Conservation (phyloP, 2,797 vertebrate genomes). For the Pipistrellus pygmaeus region DNA sequence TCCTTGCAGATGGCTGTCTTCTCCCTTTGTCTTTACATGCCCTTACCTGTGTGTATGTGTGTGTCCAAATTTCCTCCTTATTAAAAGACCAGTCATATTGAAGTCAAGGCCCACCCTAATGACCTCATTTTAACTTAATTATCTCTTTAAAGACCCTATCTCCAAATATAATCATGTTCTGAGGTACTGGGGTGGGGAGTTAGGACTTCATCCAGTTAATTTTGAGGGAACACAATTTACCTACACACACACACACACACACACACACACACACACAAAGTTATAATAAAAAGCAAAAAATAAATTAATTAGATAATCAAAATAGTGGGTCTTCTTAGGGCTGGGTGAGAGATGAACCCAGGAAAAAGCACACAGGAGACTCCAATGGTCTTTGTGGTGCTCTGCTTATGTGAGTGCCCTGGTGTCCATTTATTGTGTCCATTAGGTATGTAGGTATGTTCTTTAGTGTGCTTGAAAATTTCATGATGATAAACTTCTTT, state of each 20-base stretch:
- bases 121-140: slow-evolving; percentile 8
- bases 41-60: background rate
- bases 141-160: background rate
- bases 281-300: background rate
- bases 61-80: background rate
- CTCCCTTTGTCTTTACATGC: background rate
- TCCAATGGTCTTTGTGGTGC: background rate
- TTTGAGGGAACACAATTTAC: background rate
- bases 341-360: background rate
- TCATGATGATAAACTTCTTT: background rate
- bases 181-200: background rate
- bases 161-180: background rate
- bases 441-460: background rate
- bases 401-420: background rate
- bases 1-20: background rate
- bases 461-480: background rate
- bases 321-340: background rate
- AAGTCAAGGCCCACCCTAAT: background rate
- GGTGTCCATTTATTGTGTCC: background rate
- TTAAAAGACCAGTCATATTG: background rate
- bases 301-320: background rate
- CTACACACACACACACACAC: background rate
- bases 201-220: background rate
- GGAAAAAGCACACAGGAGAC: background rate
- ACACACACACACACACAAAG: background rate